phyloP scores from a whole-genome alignment of 2,113 vertebrate species.

The Herpetotheres cachinnans region DNA sequence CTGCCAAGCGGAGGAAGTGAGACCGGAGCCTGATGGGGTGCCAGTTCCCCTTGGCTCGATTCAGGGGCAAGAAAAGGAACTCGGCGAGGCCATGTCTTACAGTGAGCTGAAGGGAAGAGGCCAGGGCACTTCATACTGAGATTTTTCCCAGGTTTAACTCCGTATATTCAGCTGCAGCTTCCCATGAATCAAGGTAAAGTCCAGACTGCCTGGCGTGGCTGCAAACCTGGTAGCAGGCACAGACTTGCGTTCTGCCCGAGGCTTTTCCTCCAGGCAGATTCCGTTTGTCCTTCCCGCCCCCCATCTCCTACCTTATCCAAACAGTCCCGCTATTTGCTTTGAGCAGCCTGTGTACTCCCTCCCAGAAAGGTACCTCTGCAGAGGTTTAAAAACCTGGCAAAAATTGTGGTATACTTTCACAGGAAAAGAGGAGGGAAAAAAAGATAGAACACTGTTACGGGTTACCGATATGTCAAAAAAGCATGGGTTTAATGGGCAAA shows the following conservation, averaged over 20 bases:
- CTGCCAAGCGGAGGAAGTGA: not conserved
- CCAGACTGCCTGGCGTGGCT: not conserved
- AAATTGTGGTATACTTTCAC: not conserved
- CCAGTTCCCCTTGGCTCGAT: not conserved
- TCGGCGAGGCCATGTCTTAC: rapidly evolving
- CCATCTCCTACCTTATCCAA: not conserved
- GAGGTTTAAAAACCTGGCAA: not conserved
- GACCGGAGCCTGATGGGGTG: not conserved
- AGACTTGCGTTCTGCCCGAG: rapidly evolving
- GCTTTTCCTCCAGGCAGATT: not conserved
- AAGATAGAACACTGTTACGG: not conserved
- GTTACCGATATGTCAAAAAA: not conserved
- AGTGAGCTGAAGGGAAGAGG: not conserved
- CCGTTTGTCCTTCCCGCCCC: not conserved
- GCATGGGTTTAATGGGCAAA: not conserved
- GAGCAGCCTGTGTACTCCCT: not conserved
- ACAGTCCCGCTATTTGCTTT: not conserved
- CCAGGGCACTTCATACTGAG: not conserved
- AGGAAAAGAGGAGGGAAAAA: not conserved
- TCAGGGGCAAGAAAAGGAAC: not conserved
- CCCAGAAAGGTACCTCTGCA: not conserved
- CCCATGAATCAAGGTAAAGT: not conserved
- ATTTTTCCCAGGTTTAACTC: not conserved
- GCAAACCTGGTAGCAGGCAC: not conserved
- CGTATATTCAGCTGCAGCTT: not conserved